Percentiles rank a stretch among this genome's conserved stretches.
Evolutionary conservation across 2,797 vertebrate genomes (phyloP).

Genomic region (Pseudopleuronectes americanus): DNA sequence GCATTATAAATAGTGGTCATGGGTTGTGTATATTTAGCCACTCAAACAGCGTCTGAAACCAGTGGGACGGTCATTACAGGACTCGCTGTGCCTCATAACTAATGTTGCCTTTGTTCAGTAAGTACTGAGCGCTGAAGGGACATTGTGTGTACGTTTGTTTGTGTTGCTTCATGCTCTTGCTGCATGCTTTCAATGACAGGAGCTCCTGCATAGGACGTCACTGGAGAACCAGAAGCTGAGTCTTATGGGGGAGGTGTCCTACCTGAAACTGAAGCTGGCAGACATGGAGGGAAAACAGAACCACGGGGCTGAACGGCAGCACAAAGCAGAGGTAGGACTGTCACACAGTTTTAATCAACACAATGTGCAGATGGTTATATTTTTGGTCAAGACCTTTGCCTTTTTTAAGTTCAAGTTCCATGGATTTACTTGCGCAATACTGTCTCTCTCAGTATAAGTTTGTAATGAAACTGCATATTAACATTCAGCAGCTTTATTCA

Average conservation of each 20-base stretch:
- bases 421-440: not conserved
- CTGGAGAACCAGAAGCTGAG: conserved; percentile 94
- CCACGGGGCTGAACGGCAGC: conserved; percentile 91
- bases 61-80: conserved; percentile 69
- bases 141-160: conserved; percentile 30
- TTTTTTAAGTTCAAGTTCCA: not conserved
- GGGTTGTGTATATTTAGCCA: conserved; percentile 88
- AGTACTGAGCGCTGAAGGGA: conserved; percentile 35
- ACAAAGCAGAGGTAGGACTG: conserved; percentile 92
- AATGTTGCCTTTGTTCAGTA: conserved; percentile 58
- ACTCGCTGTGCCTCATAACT: conserved; percentile 54
- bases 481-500: not conserved
- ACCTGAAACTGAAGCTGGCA: conserved; percentile 93
- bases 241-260: conserved; percentile 95
- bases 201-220: conserved; percentile 91
- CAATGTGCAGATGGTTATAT: not conserved
- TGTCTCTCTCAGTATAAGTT: not conserved
- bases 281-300: conserved; percentile 93
- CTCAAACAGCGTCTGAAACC: conserved; percentile 77
- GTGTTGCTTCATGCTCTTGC: conserved; percentile 34
- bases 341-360: conserved; percentile 9
- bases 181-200: conserved; percentile 80
- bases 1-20: conserved; percentile 88
- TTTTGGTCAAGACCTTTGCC: not conserved
- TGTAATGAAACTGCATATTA: not conserved